Evolutionary conservation across 30 jellyfish, hydroid and myxozoan species (phyloP), one percentile per base, ranked within the genome.

Genomic region (Mastigias papua): DNA sequence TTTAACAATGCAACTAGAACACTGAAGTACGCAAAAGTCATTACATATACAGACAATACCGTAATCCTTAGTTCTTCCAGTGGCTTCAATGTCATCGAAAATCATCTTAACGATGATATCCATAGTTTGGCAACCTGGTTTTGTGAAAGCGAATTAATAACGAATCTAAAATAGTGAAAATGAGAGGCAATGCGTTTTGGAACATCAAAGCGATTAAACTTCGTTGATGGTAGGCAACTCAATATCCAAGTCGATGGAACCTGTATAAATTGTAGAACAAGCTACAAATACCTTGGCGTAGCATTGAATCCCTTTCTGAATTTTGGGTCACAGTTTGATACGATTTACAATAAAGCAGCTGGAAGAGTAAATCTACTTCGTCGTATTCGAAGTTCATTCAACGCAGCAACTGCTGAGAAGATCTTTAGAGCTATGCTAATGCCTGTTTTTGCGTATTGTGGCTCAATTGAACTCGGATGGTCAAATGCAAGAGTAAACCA

Each of bases 301-400:
- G n/a, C n/a, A n/a, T n/a, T n/a, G n/a, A n/a, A n/a, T n/a, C n/a
- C n/a, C n/a, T n/a, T n/a, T n/a, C n/a, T n/a, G n/a, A n/a, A n/a
- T n/a, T 58, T 32, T 11, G 26, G 23, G 9, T 69, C 83, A 13
- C 17, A 4, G n/a, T 29, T 71, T 71, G 34, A 71, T 71, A 69
- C 83, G 32, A 71, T 23, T 71, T 71, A 71, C 83, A 58, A 71
- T 30, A 68, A 71, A 71, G 90, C 90, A 57, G 90, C 82, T 57
- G 84, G 85, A 79, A 79, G 80, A 63, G 86, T 62, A 54, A 79
- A 79, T 42, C 32, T 54, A 31, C 90, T 79, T 63, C 57, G 90
- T 31, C 65, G 90, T 29, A 61, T 79, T 79, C 21, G 70, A 17
- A 58, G 70, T 58, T 58, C 82, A 9, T 9, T 76, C 68, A 54